phyloP scores from a whole-genome alignment of 1,140 invertebrate genomes.

The Panagrolaimus sp. region DNA sequence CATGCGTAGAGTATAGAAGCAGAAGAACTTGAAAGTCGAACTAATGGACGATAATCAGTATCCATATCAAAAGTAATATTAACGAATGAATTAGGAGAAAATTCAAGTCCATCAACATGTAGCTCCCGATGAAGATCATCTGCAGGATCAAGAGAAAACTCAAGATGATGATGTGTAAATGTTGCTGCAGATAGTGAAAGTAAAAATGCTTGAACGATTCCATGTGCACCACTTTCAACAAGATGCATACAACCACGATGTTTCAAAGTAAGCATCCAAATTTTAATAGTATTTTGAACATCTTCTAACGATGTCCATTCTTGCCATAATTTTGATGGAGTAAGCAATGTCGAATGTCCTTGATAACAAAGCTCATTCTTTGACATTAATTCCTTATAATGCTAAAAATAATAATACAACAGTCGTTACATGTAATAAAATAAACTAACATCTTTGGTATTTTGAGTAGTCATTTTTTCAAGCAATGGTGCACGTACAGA shows the following conservation, averaged over 20 bases:
- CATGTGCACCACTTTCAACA: conserved; percentile 41
- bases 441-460: conserved; percentile 7
- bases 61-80: conserved; percentile 39
- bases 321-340: conserved; percentile 49
- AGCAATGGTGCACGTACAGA: conserved; percentile 38
- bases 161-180: conserved; percentile 46
- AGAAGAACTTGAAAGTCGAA: conserved; percentile 27
- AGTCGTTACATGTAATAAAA: not conserved
- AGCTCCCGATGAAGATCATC: conserved; percentile 50
- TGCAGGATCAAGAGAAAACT: conserved; percentile 44
- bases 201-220: conserved; percentile 47
- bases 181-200: conserved; percentile 41
- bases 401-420: conserved; percentile 22
- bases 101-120: conserved; percentile 22
- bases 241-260: conserved; percentile 47
- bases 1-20: conserved; percentile 38
- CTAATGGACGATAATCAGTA: conserved; percentile 38
- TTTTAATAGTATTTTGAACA: conserved; percentile 37
- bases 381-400: conserved; percentile 1
- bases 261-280: conserved; percentile 48
- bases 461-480: conserved; percentile 21
- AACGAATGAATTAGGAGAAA: conserved; percentile 25
- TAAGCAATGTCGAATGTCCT: conserved; percentile 49
- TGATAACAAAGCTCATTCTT: conserved; percentile 44
- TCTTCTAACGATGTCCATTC: conserved; percentile 33